Evolutionary conservation across 2,113 vertebrate genomes (phyloP).

Genomic region (Thalassarche chlororhynchos): DNA sequence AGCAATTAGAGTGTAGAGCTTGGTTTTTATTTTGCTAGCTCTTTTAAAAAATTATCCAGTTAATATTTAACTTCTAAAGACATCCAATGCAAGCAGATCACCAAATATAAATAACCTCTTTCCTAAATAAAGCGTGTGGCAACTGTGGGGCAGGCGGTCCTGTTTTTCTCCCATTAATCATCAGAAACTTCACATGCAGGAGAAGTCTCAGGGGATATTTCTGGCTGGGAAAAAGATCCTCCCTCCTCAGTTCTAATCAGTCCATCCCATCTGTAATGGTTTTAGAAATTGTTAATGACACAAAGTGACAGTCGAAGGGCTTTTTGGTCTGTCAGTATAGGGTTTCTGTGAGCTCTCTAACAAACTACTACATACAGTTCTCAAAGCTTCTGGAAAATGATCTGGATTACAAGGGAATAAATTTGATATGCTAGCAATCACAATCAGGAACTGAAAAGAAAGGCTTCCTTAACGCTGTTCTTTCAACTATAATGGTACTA

Average conservation of each 20-base stretch:
- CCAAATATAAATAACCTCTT: conserved; percentile 70
- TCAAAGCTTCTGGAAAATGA: conserved; percentile 79
- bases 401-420: conserved; percentile 80
- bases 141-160: conserved; percentile 62
- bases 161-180: conserved; percentile 80
- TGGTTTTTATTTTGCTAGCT: not conserved
- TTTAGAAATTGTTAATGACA: conserved; percentile 87
- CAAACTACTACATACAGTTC: conserved; percentile 71
- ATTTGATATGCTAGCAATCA: conserved; percentile 79
- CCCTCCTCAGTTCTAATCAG: conserved; percentile 81
- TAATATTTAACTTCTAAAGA: conserved; percentile 52
- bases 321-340: conserved; percentile 77
- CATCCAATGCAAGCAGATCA: conserved; percentile 25
- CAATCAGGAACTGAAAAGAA: conserved; percentile 75
- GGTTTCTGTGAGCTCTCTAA: conserved; percentile 78
- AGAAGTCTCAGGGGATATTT: conserved; percentile 79
- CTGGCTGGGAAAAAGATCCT: conserved; percentile 84
- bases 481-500: conserved; percentile 69
- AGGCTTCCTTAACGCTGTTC: conserved; percentile 72
- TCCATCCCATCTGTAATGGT: conserved; percentile 83
- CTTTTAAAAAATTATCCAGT: conserved; percentile 25
- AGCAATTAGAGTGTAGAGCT: conserved; percentile 6
- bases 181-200: conserved; percentile 76
- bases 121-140: conserved; percentile 63
- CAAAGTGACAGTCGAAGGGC: conserved; percentile 81